Base-by-base conservation (phyloP, 2,113 vertebrate species). In the Serilophus lunatus region DNA sequence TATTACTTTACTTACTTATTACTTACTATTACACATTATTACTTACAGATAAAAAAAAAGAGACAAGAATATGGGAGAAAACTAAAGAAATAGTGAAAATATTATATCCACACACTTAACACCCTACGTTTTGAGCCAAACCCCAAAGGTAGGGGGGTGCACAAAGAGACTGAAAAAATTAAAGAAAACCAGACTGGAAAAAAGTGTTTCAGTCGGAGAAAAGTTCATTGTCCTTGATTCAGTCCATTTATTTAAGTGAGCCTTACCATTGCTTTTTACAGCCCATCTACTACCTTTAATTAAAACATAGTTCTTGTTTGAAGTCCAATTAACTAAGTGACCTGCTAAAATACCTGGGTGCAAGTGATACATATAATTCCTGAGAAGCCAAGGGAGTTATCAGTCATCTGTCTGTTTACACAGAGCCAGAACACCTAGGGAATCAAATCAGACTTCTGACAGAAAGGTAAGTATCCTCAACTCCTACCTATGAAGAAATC, bases 401-500 rank as follows among this genome's bases (percentile, higher is more conserved):
- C 56, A 90, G 12, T 93, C 76, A 85, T 20, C 51, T 70, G 26
- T 31, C 50, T 78, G 35, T 70, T 89, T 66, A 93, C 69, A 84
- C 2, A 82, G 50, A 84, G 56, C n/a, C 64, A 74, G 69, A 87
- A 91, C 5, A 26, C 25, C 36, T 38, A 87, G 12, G 26, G 42
- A 86, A 70, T 53, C 38, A 54, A 54, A 78, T 24, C 44, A 38
- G 13, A 69, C 1, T 0, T 63, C 28, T 82, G 45, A 70, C 6
- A 86, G 8, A 28, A 70, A 65, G 25, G 25, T 42, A 74, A 89
- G 42, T 47, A 57, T 45, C 36, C 47, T 78, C 47, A 70, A 7
- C 31, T 61, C 6, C 0, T 47, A 65, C 29, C 38, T 44, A n/a
- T 12, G 26, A 66, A 78, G 33, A 63, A 93, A 92, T 75, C 29